Percentiles rank a stretch among this genome's conserved stretches.
These are phyloP conservation scores for Ostrea denselamellosa DNA, from an alignment of 1,140 invertebrate species.

Conservation along the genomic window DNA sequence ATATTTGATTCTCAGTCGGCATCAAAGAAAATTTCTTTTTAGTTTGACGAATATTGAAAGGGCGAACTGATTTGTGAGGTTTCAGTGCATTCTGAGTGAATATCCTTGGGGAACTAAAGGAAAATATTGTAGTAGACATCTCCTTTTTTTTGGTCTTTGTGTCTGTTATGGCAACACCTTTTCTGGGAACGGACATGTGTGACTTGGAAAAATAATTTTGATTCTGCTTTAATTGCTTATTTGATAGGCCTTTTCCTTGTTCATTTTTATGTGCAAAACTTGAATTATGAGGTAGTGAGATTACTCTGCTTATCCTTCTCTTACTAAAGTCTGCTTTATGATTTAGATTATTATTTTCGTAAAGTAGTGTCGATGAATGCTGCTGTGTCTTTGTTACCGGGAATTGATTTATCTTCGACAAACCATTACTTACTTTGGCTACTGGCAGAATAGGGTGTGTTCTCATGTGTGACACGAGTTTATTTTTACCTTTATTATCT, in stretches of 20 bases:
- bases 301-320: neutral
- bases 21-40: constrained; percentile 24
- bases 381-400: neutral
- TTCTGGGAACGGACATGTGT: neutral
- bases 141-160: neutral
- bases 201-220: neutral
- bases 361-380: neutral
- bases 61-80: neutral
- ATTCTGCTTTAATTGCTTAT: neutral
- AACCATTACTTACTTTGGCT: neutral
- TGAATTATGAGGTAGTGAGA: neutral
- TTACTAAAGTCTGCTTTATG: neutral
- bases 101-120: neutral
- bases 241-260: neutral
- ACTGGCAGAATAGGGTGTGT: neutral
- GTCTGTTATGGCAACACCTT: neutral
- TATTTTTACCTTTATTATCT: neutral
- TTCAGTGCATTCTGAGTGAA: neutral
- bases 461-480: neutral
- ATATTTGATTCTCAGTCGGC: neutral
- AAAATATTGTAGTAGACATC: constrained; percentile 9
- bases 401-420: neutral
- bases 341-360: neutral
- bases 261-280: neutral
- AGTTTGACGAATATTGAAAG: neutral